Percentiles rank a stretch among this genome's conserved stretches.
These are phyloP conservation scores for Coracopsis vasa DNA, from an alignment of 2,113 vertebrate genomes.

Conservation along the genomic window DNA sequence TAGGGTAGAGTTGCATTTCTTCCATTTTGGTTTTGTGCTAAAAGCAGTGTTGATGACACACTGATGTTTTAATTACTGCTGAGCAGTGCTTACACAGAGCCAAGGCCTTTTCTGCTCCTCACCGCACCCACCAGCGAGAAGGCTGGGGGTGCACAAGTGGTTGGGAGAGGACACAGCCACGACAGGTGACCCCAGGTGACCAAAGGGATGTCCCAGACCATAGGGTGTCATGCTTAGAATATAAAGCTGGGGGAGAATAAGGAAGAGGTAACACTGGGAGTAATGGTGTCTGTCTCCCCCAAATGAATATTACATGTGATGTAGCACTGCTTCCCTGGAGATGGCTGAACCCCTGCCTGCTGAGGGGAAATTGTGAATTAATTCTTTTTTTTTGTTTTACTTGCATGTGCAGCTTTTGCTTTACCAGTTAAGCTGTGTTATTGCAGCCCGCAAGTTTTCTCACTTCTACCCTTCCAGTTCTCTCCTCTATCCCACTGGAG, in stretches of 20 bases:
- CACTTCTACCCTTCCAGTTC: fast-evolving
- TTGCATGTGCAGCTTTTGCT: fast-evolving
- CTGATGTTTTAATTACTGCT: not conserved
- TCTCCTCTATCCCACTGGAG: fast-evolving
- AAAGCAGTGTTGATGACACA: not conserved
- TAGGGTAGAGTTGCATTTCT: not conserved
- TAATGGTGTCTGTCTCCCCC: not conserved
- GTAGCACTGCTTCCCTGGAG: not conserved
- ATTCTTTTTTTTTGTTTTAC: not conserved
- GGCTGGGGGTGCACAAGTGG: too few species aligned
- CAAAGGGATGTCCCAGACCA: fast-evolving
- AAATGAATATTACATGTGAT: fast-evolving
- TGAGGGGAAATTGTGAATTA: fast-evolving
- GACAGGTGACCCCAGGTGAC: not conserved
- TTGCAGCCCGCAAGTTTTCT: not conserved
- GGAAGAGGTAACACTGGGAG: fast-evolving
- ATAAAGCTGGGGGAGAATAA: not conserved
- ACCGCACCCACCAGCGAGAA: fast-evolving
- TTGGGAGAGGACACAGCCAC: not conserved
- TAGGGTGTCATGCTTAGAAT: not conserved
- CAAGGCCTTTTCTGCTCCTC: not conserved
- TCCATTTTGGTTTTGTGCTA: not conserved
- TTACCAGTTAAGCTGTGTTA: fast-evolving
- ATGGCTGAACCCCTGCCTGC: not conserved
- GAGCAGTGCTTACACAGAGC: fast-evolving